Evolutionary conservation across 1,140 invertebrate species (phyloP).

Genomic region (Psilanteris sp.): DNA sequence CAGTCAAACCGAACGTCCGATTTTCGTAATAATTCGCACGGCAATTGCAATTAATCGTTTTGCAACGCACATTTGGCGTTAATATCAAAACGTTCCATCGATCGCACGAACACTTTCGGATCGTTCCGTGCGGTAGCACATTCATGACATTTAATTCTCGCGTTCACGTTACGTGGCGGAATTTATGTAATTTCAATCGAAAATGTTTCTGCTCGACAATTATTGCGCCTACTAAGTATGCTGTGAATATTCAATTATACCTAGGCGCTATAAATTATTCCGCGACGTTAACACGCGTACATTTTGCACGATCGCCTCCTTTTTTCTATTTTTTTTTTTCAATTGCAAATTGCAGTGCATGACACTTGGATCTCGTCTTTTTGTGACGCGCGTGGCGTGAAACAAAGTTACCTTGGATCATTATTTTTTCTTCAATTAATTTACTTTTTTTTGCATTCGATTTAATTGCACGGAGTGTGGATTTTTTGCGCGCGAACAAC

Average conservation of each 20-base stretch:
- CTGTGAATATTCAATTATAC: slow-evolving; percentile 59
- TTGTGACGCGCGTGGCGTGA: slow-evolving; percentile 13
- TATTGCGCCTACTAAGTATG: slow-evolving; percentile 55
- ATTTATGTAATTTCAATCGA: slow-evolving; percentile 57
- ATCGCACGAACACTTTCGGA: slow-evolving; percentile 38
- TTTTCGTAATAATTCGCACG: slow-evolving; percentile 23
- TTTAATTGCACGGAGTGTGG: slow-evolving; percentile 15
- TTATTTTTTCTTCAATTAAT: slow-evolving; percentile 25
- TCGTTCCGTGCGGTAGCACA: slow-evolving; percentile 52
- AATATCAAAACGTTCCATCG: slow-evolving; percentile 31
- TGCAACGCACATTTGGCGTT: slow-evolving; percentile 22
- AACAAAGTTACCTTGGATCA: slow-evolving; percentile 47
- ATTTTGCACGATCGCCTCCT: slow-evolving; percentile 34
- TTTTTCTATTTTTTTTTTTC: slow-evolving; percentile 28
- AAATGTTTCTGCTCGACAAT: slow-evolving; percentile 57
- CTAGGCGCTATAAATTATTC: slow-evolving; percentile 44
- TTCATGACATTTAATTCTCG: slow-evolving; percentile 61
- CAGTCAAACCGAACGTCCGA: slow-evolving; percentile 7
- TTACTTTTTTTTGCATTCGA: slow-evolving; percentile 9
- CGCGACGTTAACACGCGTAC: slow-evolving; percentile 50
- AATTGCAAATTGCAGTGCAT: slow-evolving; percentile 29
- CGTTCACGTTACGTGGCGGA: slow-evolving; percentile 46
- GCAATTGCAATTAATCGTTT: slow-evolving; percentile 30
- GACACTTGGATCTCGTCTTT: slow-evolving; percentile 38
- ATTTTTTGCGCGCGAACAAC: too few species aligned